phyloP scores from a whole-genome alignment of 64 coral and sea anemone species.

The Astreopora myriophthalma region DNA sequence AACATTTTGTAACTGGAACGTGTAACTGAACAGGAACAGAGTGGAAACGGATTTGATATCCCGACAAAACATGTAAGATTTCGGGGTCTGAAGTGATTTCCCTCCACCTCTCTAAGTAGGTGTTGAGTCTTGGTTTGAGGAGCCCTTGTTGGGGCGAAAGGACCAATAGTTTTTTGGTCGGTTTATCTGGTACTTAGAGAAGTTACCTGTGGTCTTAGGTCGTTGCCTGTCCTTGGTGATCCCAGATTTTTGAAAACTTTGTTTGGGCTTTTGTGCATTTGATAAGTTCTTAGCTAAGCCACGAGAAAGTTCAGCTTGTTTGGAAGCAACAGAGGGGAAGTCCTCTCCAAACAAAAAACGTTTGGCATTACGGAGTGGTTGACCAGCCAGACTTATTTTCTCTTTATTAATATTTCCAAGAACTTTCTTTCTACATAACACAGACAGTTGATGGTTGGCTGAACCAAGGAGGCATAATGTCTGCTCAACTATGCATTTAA shows the following conservation, averaged over 20 bases:
- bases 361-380: conserved; percentile 56
- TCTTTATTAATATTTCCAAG: conserved; percentile 30
- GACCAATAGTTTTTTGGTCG: conserved; percentile 6
- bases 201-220: not conserved
- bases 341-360: conserved; percentile 41
- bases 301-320: conserved; percentile 24
- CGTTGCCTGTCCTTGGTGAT: not conserved
- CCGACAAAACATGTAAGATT: not conserved
- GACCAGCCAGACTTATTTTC: conserved; percentile 22
- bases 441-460: conserved; percentile 40
- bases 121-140: conserved; percentile 14
- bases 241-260: not conserved
- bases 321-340: conserved; percentile 43
- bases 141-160: not conserved
- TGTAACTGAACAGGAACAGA: conserved; percentile 4
- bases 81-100: conserved; percentile 6
- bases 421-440: conserved; percentile 21
- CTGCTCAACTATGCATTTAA: conserved; percentile 42
- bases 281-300: conserved; percentile 44
- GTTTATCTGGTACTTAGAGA: not conserved
- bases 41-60: not conserved
- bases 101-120: not conserved
- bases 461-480: conserved; percentile 40
- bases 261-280: not conserved
- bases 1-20: not conserved